Base-by-base conservation (phyloP, 1,140 invertebrate genomes). In the Drepana arcuata region DNA sequence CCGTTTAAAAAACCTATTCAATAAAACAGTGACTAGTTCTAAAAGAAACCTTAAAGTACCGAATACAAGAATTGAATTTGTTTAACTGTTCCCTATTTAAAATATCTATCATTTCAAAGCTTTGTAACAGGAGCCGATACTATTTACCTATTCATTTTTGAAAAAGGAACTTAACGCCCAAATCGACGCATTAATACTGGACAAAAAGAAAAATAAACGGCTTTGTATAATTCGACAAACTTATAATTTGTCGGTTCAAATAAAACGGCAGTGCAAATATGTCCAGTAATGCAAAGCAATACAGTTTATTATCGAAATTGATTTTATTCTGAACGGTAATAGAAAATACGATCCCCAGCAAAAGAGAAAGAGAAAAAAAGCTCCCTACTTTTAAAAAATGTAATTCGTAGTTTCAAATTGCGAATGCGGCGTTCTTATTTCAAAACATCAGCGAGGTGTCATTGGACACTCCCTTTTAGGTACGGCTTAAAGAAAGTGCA, bases 131-230 rank as follows among this genome's bases (percentile, higher is more conserved):
- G 77, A 81, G 39, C 43, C 69, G 41, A 48, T 61, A 71, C 61
- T 80, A 80, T 82, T 79, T 79, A 80, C 73, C 73, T 79, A 82
- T 82, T 78, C 77, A 82, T 78, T 82, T 78, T 66, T 68, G 64
- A 78, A 79, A 74, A 79, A 73, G 71, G 74, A 77, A 79, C 68
- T 73, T 71, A 73, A 79, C 77, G 74, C 73, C 77, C 73, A 78
- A 78, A 78, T 81, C 70, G 71, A 66, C 63, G 64, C 65, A 58
- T 70, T 75, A 74, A 81, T 74, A 60, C 37, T 48, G 43, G 38
- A 81, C 77, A 80, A 81, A 77, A 60, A 65, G 65, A 75, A 77
- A 75, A 77, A 81, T 81, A 81, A 79, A 81, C 77, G 70, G 68
- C 72, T 79, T 81, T 78, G 65, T 78, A 55, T 68, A 66, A 72